phyloP scores from a whole-genome alignment of 2,797 vertebrate species.

The Pseudomugil tenellus region DNA sequence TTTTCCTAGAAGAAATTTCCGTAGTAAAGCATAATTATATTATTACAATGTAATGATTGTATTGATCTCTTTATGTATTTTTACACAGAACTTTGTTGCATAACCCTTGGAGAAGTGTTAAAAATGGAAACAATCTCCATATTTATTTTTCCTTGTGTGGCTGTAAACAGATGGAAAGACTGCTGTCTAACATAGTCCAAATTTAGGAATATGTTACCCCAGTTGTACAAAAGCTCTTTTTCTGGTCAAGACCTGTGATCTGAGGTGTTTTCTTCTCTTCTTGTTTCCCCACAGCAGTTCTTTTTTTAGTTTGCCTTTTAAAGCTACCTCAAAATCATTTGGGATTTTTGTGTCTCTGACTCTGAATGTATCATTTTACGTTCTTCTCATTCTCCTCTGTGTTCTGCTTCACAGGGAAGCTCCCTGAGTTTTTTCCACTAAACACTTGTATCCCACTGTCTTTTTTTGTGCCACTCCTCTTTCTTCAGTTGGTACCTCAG shows the following conservation, averaged over 20 bases:
- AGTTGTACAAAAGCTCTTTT: slow-evolving; percentile 35
- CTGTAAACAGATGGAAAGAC: slow-evolving; percentile 42
- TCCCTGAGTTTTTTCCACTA: slow-evolving; percentile 41
- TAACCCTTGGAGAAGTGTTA: slow-evolving; percentile 44
- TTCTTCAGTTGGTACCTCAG: slow-evolving; percentile 20
- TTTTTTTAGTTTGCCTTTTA: no score
- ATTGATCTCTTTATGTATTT: background rate
- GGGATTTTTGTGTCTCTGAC: slow-evolving; percentile 62
- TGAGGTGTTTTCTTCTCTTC: slow-evolving; percentile 50
- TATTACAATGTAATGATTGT: background rate
- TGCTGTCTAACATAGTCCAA: slow-evolving; percentile 32
- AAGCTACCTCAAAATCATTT: slow-evolving; percentile 67
- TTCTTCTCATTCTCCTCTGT: slow-evolving; percentile 24
- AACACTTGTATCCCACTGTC: slow-evolving; percentile 43
- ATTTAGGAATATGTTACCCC: slow-evolving; percentile 32
- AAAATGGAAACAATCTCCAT: slow-evolving; percentile 50
- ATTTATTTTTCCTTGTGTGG: slow-evolving; percentile 36
- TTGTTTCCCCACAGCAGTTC: slow-evolving; percentile 60
- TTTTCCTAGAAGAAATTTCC: no score
- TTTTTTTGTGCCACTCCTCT: slow-evolving; percentile 27
- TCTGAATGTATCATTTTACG: slow-evolving; percentile 65
- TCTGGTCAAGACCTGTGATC: slow-evolving; percentile 42
- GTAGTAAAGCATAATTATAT: background rate
- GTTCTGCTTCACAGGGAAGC: slow-evolving; percentile 9
- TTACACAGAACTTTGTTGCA: background rate